Conservation (phyloP, 2,113 vertebrate genomes). For the Halichoerus grypus region DNA sequence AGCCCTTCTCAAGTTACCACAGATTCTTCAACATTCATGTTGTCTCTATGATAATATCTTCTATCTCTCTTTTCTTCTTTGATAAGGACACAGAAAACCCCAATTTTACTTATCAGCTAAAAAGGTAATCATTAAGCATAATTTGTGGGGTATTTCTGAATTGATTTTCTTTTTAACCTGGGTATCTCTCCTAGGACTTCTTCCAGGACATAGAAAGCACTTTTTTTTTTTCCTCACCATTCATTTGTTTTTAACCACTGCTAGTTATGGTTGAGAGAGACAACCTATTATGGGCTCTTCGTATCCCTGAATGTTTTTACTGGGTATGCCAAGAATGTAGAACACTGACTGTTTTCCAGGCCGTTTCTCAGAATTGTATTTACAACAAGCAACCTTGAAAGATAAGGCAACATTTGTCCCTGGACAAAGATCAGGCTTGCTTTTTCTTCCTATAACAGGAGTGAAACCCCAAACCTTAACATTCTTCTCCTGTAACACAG, state of each 20-base stretch:
- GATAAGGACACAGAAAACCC: background rate
- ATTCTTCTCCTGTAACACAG: background rate
- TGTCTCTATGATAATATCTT: background rate
- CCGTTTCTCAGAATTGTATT: background rate
- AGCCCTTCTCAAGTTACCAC: background rate
- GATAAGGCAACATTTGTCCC: background rate
- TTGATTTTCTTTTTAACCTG: constrained; percentile 1
- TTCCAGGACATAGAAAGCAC: background rate
- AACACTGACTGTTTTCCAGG: background rate
- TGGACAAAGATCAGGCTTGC: background rate
- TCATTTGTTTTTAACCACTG: background rate
- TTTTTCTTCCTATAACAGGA: constrained; percentile 24
- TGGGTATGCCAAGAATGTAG: background rate
- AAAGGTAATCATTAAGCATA: background rate
- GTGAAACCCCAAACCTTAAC: background rate
- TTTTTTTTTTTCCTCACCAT: background rate
- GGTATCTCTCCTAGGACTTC: constrained; percentile 3
- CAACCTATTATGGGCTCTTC: background rate
- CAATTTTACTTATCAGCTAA: background rate
- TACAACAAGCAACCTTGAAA: background rate
- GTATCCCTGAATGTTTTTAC: background rate
- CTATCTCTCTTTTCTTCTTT: background rate
- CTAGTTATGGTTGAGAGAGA: background rate
- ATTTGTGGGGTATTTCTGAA: background rate
- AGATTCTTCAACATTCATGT: background rate